Conservation (phyloP, 2,113 vertebrate genomes). For the Hippolais icterina region DNA sequence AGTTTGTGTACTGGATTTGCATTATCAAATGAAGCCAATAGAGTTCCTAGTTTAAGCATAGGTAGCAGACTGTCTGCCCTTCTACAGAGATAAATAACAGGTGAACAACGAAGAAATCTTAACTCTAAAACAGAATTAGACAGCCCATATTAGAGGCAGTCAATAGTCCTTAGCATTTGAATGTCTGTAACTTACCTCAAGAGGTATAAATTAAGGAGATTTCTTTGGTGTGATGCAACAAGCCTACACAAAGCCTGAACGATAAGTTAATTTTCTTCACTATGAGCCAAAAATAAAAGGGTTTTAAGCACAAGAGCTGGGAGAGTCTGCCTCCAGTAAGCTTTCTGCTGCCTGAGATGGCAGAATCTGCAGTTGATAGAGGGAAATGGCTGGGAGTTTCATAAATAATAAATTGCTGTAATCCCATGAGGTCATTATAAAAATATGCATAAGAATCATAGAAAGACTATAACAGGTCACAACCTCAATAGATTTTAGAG, state of each 20-base stretch:
- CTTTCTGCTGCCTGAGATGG: not conserved
- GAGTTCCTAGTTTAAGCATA: not conserved
- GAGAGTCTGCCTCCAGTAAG: not conserved
- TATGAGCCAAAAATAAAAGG: not conserved
- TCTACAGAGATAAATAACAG: not conserved
- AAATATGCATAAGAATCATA: slow-evolving; percentile 36
- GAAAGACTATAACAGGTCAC: slow-evolving; percentile 18
- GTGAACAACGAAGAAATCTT: not conserved
- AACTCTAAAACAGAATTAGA: not conserved
- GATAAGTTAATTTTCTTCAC: not conserved
- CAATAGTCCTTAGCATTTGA: not conserved
- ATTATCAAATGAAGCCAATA: not conserved
- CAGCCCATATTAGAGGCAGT: not conserved
- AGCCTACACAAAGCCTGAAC: not conserved
- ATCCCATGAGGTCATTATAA: slow-evolving; percentile 29
- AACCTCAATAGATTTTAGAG: slow-evolving; percentile 34
- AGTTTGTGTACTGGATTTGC: not conserved
- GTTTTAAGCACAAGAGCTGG: not conserved
- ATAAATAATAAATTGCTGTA: slow-evolving; percentile 55
- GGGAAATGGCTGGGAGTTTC: slow-evolving; percentile 13
- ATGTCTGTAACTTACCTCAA: not conserved
- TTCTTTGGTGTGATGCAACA: not conserved
- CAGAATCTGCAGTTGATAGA: slow-evolving; percentile 8
- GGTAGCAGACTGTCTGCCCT: not conserved
- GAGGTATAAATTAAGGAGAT: slow-evolving; percentile 6